Evolutionary conservation across 2,797 vertebrate genomes (phyloP).

Genomic region (Dendrocincla tyrannina): DNA sequence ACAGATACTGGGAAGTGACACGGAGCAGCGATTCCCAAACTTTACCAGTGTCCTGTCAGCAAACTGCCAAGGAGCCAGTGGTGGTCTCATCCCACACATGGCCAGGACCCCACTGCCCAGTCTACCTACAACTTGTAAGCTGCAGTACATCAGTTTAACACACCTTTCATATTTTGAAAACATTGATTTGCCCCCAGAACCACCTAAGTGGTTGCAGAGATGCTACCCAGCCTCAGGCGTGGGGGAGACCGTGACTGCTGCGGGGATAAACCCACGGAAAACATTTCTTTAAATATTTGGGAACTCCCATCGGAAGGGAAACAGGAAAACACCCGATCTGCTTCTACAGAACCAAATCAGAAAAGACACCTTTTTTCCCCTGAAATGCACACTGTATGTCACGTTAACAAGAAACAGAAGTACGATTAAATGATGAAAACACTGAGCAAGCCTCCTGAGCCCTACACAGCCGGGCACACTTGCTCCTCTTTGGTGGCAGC

Average conservation of each 20-base stretch:
- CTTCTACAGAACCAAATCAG: not conserved
- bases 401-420: not conserved
- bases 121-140: not conserved
- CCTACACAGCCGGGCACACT: fast-evolving
- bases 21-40: not conserved
- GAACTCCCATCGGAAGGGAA: not conserved
- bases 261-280: not conserved
- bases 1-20: not conserved
- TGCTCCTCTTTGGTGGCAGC: fast-evolving
- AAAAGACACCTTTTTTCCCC: not conserved
- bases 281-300: not conserved
- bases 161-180: not conserved
- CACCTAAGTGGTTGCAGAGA: not conserved
- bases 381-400: not conserved
- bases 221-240: not conserved
- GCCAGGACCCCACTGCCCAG: fast-evolving
- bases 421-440: not conserved
- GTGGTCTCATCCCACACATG: fast-evolving
- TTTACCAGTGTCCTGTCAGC: fast-evolving
- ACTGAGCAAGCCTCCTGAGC: not conserved
- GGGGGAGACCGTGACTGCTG: not conserved
- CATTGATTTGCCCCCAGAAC: not conserved
- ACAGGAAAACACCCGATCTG: not conserved
- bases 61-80: fast-evolving
- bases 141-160: not conserved